Evolutionary conservation across 1,140 invertebrate species (phyloP), one percentile per base, ranked within the genome.

Genomic region (Thereuonema tuberculata): DNA sequence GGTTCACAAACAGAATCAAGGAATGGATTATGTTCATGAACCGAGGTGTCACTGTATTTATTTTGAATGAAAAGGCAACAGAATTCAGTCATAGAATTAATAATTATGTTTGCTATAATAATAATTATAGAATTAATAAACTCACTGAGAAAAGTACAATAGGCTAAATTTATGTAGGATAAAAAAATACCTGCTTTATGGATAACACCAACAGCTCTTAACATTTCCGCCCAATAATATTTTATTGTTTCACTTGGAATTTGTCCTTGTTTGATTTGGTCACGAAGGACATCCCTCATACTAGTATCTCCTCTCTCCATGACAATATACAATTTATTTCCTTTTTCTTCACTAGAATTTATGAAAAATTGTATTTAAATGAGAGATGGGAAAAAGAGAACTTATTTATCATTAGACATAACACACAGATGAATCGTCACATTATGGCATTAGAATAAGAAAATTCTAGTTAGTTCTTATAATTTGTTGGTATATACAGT

Each of bases 241-340:
- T 88, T 79, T 31, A 94, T 84, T 69, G 71, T 84, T 77, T 71
- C 63, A 37, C 82, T 70, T 64, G 83, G 77, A 65, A 87, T 67
- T 67, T 80, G 71, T 64, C 76, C 73, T 55, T 81, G 71, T 59
- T 79, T 79, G 50, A 74, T 74, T 3, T 72, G 49, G 80, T 77
- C 52, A 77, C 76, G 82, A n/a, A 94, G 73, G 31, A 90, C 80
- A 63, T 78, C 78, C 57, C 84, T 84, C 55, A 98, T 78, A 76
- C 98, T 94, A 17, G 82, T 85, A 63, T 93, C 90, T 0, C 95
- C 94, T 68, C 85, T 84, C 75, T 98, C 95, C 84, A 98, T 83
- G 1, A 98, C 83, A 57, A 97, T 80, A 62, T 84, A 85, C 2
- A 96, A 76, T 20, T 70, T 62, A 5, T 68, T 59, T 28, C 71